These are phyloP conservation scores for Galbula dea DNA, from an alignment of 2,113 vertebrate genomes.

Conservation along the genomic window DNA sequence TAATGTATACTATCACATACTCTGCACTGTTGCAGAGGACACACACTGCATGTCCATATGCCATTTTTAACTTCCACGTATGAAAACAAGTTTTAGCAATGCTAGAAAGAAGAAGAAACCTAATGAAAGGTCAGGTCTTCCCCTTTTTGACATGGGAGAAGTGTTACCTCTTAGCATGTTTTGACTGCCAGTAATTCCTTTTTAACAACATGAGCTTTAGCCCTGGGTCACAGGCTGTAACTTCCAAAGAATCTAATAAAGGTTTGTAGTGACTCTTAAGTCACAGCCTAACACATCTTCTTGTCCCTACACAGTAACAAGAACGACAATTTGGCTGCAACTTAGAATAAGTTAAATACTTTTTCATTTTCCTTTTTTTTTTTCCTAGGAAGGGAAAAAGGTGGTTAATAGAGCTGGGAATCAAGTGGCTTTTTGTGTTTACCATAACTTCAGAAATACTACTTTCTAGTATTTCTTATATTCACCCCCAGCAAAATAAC, in stretches of 20 bases:
- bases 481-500: neutral
- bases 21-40: neutral
- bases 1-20: neutral
- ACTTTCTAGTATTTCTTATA: neutral
- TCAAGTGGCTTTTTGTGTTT: neutral
- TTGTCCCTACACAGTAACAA: neutral
- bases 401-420: neutral
- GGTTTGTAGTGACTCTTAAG: neutral
- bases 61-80: neutral
- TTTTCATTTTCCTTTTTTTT: neutral
- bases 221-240: neutral
- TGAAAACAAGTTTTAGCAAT: neutral
- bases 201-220: neutral
- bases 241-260: neutral
- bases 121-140: neutral
- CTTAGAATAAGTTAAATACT: neutral
- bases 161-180: neutral
- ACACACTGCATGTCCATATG: neutral
- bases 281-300: neutral
- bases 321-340: neutral
- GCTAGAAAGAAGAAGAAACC: neutral
- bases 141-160: neutral
- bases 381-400: neutral
- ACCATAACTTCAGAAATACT: neutral
- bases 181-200: neutral